phyloP scores from a whole-genome alignment of 2,888 invertebrate species.

The Schrankia costaestrigalis region DNA sequence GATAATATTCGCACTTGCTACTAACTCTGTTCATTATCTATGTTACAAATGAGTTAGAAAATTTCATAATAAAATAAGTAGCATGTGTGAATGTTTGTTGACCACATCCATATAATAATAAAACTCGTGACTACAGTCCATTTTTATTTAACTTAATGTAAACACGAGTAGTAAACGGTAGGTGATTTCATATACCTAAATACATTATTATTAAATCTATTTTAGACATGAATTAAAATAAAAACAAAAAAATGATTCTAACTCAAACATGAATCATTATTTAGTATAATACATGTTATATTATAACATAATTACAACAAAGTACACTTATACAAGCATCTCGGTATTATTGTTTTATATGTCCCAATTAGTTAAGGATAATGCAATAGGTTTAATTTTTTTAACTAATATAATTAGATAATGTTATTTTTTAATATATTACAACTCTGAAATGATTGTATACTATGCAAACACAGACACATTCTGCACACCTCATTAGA shows the following conservation, averaged over 20 bases:
- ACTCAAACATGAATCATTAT: conserved; percentile 54
- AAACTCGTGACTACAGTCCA: conserved; percentile 24
- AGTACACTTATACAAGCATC: conserved; percentile 72
- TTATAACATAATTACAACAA: conserved; percentile 65
- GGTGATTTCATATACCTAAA: conserved; percentile 32
- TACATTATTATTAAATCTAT: conserved; percentile 23
- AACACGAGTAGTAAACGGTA: conserved; percentile 29
- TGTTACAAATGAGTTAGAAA: conserved; percentile 7
- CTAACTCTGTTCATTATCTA: too few species aligned
- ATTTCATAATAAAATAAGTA: conserved; percentile 11
- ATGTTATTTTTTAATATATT: too few species aligned
- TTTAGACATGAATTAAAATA: conserved; percentile 30
- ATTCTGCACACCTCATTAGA: too few species aligned
- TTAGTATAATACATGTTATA: too few species aligned
- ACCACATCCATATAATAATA: conserved; percentile 14
- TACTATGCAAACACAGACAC: too few species aligned
- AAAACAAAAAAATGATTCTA: conserved; percentile 51
- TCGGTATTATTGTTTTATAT: conserved; percentile 51
- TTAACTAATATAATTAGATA: too few species aligned
- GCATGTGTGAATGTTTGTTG: conserved; percentile 20
- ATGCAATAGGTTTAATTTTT: conserved; percentile 36
- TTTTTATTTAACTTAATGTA: conserved; percentile 24
- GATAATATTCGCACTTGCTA: conserved; percentile 21
- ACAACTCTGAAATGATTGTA: too few species aligned
- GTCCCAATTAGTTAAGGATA: conserved; percentile 52